Evolutionary conservation across 2,888 invertebrate genomes (phyloP), one percentile per base, ranked within the genome.

Genomic region (Pocota personata): DNA sequence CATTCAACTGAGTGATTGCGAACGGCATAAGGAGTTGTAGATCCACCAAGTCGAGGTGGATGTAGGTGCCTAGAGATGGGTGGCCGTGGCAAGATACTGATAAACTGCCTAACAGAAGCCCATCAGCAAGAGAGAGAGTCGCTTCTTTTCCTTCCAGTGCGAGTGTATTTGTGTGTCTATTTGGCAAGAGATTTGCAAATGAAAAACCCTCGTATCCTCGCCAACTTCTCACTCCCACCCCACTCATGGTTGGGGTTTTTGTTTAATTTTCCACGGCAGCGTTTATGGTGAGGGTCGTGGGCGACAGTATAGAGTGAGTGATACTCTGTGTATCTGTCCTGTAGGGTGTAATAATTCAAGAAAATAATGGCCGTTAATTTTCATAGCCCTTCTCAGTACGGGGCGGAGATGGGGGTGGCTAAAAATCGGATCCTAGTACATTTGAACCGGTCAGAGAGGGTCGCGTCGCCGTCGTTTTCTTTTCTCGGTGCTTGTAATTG

Each of bases 321-420:
- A 86, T 86, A 67, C 67, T 60, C 72, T 66, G 66, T 86, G 52
- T 84, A 72, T 82, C 82, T 77, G 72, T 27, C 67, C 82, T 86
- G 67, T 66, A 67, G 86, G 82, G 86, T 86, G 86, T 77, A 86
- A 86, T 86, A 86, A 86, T 77, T 86, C 82, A 86, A 86, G 82
- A 86, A 86, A 86, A 86, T 82, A 86, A 86, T 86, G 86, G 86
- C 86, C 86, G 86, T 86, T 86, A 86, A 86, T 86, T 86, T 86
- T 80, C 84, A 84, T 80, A 80, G 84, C 55, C 67, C 67, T 58
- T 52, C 82, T 48, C 37, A 66, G 60, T 40, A 57, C 43, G 64
- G 27, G 50, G 48, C 2, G 10, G 32, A 1, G 21, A 4, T 12
- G 48, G 66, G 50, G 32, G 52, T 46, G 60, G 76, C 75, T 76